These are phyloP conservation scores for Drosophila obscura DNA, from an alignment of 1,140 invertebrate species.

Conservation along the genomic window DNA sequence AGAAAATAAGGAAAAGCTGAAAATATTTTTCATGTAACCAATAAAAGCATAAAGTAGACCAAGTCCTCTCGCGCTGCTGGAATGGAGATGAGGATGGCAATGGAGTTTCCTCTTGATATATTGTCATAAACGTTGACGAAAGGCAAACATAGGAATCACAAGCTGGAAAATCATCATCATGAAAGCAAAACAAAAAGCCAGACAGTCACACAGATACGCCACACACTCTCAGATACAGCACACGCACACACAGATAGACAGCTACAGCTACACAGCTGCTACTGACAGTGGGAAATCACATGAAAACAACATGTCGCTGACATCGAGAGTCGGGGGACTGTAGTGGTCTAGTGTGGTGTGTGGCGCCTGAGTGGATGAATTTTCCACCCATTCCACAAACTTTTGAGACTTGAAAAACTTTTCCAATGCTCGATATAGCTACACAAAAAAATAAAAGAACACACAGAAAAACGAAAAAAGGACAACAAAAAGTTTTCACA, in stretches of 20 bases:
- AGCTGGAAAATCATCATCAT: slow-evolving; percentile 67
- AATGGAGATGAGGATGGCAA: slow-evolving; percentile 9
- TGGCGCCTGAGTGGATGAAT: slow-evolving; percentile 1
- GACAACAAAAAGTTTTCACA: slow-evolving; percentile 72
- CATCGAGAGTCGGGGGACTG: slow-evolving; percentile 22
- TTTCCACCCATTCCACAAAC: slow-evolving; percentile 13
- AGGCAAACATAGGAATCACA: slow-evolving; percentile 76
- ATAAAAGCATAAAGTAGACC: slow-evolving; percentile 74
- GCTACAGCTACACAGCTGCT: slow-evolving; percentile 46
- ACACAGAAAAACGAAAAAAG: slow-evolving; percentile 21
- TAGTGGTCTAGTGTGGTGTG: neutral
- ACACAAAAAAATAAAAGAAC: neutral
- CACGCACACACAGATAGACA: neutral
- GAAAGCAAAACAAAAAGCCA: slow-evolving; percentile 51
- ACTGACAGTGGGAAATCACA: slow-evolving; percentile 68
- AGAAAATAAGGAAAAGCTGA: slow-evolving; percentile 37
- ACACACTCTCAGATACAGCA: slow-evolving; percentile 11
- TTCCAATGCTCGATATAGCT: slow-evolving; percentile 40
- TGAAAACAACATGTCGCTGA: slow-evolving; percentile 80
- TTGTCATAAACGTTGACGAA: slow-evolving; percentile 79
- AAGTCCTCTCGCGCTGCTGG: slow-evolving; percentile 8
- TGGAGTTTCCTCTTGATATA: slow-evolving; percentile 59
- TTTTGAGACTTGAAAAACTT: slow-evolving; percentile 65
- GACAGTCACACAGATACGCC: slow-evolving; percentile 1
- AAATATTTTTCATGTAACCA: slow-evolving; percentile 75